Evolutionary conservation across 2,888 invertebrate species (phyloP), one percentile per base, ranked within the genome.

Genomic region (Mesorhabditis spiculigera): DNA sequence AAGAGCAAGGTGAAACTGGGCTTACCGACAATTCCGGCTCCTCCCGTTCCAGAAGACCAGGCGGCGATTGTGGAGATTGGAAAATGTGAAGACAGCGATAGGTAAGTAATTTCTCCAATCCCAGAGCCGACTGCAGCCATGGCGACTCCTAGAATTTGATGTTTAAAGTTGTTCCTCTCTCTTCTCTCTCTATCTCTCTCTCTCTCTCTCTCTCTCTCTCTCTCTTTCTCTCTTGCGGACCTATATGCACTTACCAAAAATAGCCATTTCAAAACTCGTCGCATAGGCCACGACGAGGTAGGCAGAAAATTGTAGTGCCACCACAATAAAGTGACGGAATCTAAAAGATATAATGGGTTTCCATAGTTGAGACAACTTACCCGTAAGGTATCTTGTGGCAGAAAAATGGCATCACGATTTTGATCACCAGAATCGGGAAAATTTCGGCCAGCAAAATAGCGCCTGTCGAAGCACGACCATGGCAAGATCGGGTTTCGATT

Each of bases 41-140:
- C 92, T 6, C 87, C 43, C 0, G 93, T 93, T 8, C 93, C 93
- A 4, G 92, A 93, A 28, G 92, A 92, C 92, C 93, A 93, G 1
- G 92, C 90, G 2, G 92, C 92, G 28, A 93, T 90, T 0, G 91
- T 91, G 86, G 91, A 90, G 84, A 90, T 90, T 77, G 90, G 88
- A 85, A 90, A 93, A 78, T 89, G 89, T 4, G 92, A 89, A 67
- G 91, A 90, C 82, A 92, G 91, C 68, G 91, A 90, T 43, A 93
- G 88, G 76, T 91, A 90, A 5, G 92, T 91, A 4, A 91, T 90
- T 88, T 93, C 93, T 28, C 93, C 93, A 65, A 93, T 88, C 50
- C 93, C 93, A 61, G 91, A 90, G 75, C 91, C 90, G 43, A 92
- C 87, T 5, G 93, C 91, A 13, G 92, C 92, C 72, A 90, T 87